These are phyloP conservation scores for Xanthia icteritia DNA, from an alignment of 2,888 invertebrate species.

Conservation along the genomic window DNA sequence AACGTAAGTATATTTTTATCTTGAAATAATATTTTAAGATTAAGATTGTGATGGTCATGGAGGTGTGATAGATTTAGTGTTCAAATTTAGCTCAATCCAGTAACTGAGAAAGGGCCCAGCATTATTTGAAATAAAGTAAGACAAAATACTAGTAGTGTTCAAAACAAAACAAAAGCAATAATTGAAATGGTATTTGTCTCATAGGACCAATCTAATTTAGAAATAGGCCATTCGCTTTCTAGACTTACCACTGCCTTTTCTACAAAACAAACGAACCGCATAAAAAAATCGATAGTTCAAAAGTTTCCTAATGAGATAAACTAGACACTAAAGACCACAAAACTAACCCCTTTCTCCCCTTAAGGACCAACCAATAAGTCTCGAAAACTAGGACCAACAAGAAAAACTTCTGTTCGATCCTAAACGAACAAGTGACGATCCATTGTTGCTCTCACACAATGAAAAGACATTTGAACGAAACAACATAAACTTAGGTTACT, in stretches of 20 bases:
- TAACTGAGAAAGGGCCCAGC: background rate
- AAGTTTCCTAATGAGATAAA: background rate
- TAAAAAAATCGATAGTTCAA: background rate
- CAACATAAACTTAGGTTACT: slow-evolving; percentile 36
- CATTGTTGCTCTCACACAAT: slow-evolving; percentile 35
- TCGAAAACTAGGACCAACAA: background rate
- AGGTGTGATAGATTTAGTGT: no score
- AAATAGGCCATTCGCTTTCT: background rate
- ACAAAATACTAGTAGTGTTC: background rate
- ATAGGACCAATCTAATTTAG: background rate
- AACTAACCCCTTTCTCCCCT: background rate
- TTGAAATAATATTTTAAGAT: no score
- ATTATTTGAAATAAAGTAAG: background rate
- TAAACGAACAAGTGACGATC: slow-evolving; percentile 31
- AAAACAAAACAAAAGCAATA: background rate
- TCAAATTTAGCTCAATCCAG: no score
- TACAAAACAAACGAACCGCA: background rate
- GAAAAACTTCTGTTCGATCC: slow-evolving; percentile 23
- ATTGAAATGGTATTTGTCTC: background rate
- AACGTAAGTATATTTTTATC: no score
- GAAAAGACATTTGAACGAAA: slow-evolving; percentile 43
- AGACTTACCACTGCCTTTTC: no score
- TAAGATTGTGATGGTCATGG: no score
- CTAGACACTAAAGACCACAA: background rate
- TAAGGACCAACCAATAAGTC: slow-evolving; percentile 1